Evolutionary conservation across 1,140 invertebrate species (phyloP).

Genomic region (Vollenhovia emeryi): DNA sequence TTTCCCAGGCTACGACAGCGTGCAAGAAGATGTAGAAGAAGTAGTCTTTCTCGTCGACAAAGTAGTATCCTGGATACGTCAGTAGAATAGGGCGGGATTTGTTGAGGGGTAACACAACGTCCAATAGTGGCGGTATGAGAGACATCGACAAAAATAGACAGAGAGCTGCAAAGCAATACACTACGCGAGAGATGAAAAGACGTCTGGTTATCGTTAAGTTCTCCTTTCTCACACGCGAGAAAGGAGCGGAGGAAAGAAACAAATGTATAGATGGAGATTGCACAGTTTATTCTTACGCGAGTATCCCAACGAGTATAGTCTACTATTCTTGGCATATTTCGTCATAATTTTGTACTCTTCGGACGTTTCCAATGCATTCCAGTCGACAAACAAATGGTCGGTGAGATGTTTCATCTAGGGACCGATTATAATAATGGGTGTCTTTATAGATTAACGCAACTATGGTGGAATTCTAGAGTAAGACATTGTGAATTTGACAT

Average conservation of each 20-base stretch:
- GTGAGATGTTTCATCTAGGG: conserved; percentile 32
- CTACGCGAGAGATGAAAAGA: not conserved
- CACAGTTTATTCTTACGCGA: conserved; percentile 28
- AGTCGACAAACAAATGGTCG: conserved; percentile 19
- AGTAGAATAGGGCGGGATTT: conserved; percentile 18
- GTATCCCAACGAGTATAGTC: conserved; percentile 22
- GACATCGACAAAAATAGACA: not conserved
- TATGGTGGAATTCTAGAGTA: not conserved
- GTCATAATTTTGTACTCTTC: conserved; percentile 48
- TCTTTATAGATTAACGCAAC: not conserved
- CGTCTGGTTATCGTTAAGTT: not conserved
- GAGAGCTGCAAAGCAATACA: not conserved
- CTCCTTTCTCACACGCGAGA: not conserved
- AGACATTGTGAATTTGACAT: not conserved
- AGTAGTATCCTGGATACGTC: conserved; percentile 37
- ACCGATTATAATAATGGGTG: not conserved
- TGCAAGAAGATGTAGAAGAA: conserved; percentile 23
- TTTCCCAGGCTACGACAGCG: not conserved
- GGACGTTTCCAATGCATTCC: conserved; percentile 5
- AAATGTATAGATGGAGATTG: not conserved
- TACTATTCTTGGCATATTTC: conserved; percentile 31
- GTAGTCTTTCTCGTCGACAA: conserved; percentile 37
- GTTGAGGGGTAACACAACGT: conserved; percentile 49
- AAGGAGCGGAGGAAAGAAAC: no score
- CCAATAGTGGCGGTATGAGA: conserved; percentile 26